Evolutionary conservation across 2,113 vertebrate species (phyloP), one percentile per base, ranked within the genome.

Genomic region (Corythoichthys haematopterus): DNA sequence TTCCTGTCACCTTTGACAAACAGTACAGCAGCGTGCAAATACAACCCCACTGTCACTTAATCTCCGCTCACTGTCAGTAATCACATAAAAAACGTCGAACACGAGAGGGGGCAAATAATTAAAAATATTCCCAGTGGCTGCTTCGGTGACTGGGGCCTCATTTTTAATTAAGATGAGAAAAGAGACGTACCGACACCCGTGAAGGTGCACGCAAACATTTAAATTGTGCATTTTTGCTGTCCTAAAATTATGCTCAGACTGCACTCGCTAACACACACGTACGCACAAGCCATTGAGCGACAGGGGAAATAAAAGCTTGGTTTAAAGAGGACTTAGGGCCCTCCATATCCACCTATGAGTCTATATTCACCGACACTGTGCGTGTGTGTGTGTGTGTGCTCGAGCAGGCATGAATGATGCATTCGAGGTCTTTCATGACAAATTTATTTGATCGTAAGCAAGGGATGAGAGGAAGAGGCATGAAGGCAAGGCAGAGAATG

Each of bases 231-330:
- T 52, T 51, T 56, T 71, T 75, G 69, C 52, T 40, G 10, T 37
- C 10, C 68, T 28, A n/a, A 36, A 59, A 50, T 59, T 60, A 46
- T 35, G 60, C 57, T 70, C 68, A 64, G 40, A 57, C 40, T 62
- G 58, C 46, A 28, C 65, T 33, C 64, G 37, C 64, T 57, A 43
- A 58, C 70, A 58, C 71, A 64, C 61, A 36, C 56, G 43, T n/a
- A n/a, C 75, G 80, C 75, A 58, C 48, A 64, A 43, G 40, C 66
- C 72, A 75, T 66, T 64, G 78, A 86, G 80, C 85, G 83, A 84
- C 89, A 84, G 60, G 87, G 89, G 89, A 90, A 90, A 90, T 90
- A 87, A 90, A 85, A 75, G 66, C 66, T 83, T 56, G 67, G 80
- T 90, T 88, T 87, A 85, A 87, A 88, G 78, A 87, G 80, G 80